Base-by-base conservation (phyloP, 2,797 vertebrate genomes). In the Myiotriccus ornatus region DNA sequence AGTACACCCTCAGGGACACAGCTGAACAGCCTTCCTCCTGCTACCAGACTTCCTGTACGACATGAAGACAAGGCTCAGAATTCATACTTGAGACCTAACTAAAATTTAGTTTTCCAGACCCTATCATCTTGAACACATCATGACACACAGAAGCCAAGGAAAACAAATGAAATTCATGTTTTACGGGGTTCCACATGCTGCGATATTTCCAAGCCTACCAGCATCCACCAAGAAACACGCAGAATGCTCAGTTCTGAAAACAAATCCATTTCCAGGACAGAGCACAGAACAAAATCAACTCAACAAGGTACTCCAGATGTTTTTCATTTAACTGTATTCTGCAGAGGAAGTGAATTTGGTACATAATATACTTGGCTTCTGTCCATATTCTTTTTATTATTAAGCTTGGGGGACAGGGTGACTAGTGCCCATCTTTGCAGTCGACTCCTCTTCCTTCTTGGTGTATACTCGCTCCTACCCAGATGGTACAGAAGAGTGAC, bases 131-230 rank as follows among this genome's bases (percentile, higher is more conserved):
- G 98, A 98, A 98, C 94, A 96, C 97, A 98, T 98, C 97, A 97
- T 89, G 97, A 98, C 96, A 97, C 62, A 97, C 98, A 98, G 98
- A 98, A 98, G 98, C 98, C 97, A 98, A 98, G 94, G 94, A 97
- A 98, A 98, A 98, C 97, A 98, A 98, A 97, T 95, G 96, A 96
- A 97, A 97, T 94, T 94, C 93, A 49, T 97, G 97, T 97, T 98
- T 97, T 96, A 97, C 96, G 96, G 96, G 83, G 94, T 97, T 96
- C 96, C 97, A 97, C 97, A 97, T 97, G 98, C 97, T 97, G 97
- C 73, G 71, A 76, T 97, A 93, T 87, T 98, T 97, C 96, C 96
- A 98, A 97, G 95, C 74, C 92, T 94, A 94, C 97, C 94, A 96
- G 91, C 94, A 97, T 97, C 94, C 96, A 98, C 96, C 96, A 96